A percentile compares a stretch with the other conserved stretches of the same genome.
phyloP scores from a whole-genome alignment of 2,113 vertebrate species.

The Hydrochoerus hydrochaeris region DNA sequence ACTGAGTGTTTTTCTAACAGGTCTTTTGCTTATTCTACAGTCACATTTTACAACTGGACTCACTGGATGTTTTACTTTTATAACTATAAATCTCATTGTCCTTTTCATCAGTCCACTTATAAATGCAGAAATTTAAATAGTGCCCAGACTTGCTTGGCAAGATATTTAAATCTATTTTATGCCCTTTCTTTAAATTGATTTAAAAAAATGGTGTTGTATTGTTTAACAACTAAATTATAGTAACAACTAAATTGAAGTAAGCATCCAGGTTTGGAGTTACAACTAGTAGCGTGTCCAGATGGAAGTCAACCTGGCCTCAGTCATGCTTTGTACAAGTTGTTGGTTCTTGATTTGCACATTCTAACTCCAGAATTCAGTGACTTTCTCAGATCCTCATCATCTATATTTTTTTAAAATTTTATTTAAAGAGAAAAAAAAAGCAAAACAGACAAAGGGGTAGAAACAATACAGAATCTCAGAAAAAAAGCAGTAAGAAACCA shows the following conservation, averaged over 20 bases:
- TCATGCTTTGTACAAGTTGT: neutral
- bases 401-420: too few species aligned
- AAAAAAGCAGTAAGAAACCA: too few species aligned
- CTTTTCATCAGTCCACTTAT: neutral
- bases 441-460: too few species aligned
- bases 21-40: rapidly evolving
- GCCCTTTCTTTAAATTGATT: neutral
- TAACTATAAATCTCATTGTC: neutral
- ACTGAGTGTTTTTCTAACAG: neutral
- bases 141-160: neutral
- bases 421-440: too few species aligned
- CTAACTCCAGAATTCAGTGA: neutral
- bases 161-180: neutral
- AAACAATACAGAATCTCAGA: too few species aligned
- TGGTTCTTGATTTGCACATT: neutral
- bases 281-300: neutral
- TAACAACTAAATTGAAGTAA: neutral
- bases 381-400: neutral
- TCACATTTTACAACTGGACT: neutral
- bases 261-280: neutral
- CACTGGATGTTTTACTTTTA: neutral
- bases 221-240: neutral
- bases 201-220: neutral
- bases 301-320: neutral
- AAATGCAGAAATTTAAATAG: neutral